Evolutionary conservation across 2,888 invertebrate genomes (phyloP).

Genomic region (Blomia tropicalis): DNA sequence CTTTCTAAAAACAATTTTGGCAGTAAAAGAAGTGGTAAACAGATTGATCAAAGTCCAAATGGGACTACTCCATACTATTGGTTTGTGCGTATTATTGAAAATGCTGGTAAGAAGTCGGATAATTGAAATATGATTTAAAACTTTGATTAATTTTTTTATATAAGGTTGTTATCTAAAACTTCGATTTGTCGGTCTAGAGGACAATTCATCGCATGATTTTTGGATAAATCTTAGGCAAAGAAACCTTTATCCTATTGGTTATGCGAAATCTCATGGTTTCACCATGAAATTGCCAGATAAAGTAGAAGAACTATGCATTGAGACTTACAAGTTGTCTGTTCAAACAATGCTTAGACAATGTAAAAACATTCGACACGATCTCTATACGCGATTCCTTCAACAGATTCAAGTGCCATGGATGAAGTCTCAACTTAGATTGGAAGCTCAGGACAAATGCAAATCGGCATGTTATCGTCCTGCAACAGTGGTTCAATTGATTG

Average conservation of each 20-base stretch:
- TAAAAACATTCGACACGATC: slow-evolving; percentile 27
- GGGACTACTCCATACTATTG: slow-evolving; percentile 45
- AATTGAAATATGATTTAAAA: not conserved
- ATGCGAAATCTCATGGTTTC: slow-evolving; percentile 89
- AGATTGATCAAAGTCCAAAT: not conserved
- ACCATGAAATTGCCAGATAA: slow-evolving; percentile 81
- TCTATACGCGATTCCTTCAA: slow-evolving; percentile 74
- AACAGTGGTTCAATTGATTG: slow-evolving; percentile 71
- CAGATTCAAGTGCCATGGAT: slow-evolving; percentile 34
- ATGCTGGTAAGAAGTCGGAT: slow-evolving; percentile 35
- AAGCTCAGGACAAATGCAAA: slow-evolving; percentile 87
- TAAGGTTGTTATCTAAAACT: slow-evolving; percentile 43
- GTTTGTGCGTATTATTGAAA: slow-evolving; percentile 83
- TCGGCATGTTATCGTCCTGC: slow-evolving; percentile 79
- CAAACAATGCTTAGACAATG: not conserved
- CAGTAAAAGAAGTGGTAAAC: not conserved
- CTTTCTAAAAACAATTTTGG: not conserved
- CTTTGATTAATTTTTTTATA: not conserved
- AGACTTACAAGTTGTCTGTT: not conserved
- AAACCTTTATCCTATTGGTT: slow-evolving; percentile 82
- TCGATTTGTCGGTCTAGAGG: slow-evolving; percentile 78
- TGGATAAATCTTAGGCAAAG: slow-evolving; percentile 90
- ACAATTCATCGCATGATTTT: slow-evolving; percentile 73
- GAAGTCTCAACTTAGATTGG: slow-evolving; percentile 56
- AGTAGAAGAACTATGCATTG: slow-evolving; percentile 59